Conservation (phyloP, 1,140 invertebrate genomes). For the Lucilia cuprina region DNA sequence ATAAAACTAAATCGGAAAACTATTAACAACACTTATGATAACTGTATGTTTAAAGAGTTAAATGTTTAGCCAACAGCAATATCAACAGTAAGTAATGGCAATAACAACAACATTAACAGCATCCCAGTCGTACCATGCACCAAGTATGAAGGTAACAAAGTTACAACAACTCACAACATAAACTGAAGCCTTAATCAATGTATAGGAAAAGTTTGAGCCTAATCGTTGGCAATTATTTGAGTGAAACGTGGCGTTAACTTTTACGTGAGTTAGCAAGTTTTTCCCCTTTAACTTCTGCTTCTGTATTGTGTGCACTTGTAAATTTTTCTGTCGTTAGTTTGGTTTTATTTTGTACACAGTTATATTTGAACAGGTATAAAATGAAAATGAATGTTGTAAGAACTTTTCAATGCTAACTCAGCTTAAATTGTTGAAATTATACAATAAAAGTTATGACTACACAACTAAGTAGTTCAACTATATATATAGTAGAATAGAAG, state of each 20-base stretch:
- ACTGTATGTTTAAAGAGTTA: conserved; percentile 19
- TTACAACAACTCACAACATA: not conserved
- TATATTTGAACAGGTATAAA: not conserved
- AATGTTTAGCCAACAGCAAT: conserved; percentile 18
- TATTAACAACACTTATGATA: conserved; percentile 19
- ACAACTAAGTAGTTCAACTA: not conserved
- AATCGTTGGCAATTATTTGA: conserved; percentile 62
- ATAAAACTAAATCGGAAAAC: conserved; percentile 24
- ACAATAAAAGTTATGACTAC: not conserved
- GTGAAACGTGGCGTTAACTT: conserved; percentile 62
- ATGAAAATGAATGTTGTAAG: not conserved
- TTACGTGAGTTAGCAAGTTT: conserved; percentile 50
- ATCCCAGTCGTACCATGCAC: not conserved
- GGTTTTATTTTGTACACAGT: not conserved
- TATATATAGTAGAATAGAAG: not conserved
- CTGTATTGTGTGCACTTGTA: no score
- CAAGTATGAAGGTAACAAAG: not conserved
- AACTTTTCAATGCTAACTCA: conserved; percentile 15
- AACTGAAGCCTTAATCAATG: conserved; percentile 59
- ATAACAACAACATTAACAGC: not conserved
- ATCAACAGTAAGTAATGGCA: not conserved
- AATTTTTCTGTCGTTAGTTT: not conserved
- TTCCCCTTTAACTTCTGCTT: not conserved
- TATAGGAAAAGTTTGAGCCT: conserved; percentile 61
- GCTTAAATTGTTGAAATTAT: not conserved